These are phyloP conservation scores for Numenius arquata DNA, from an alignment of 2,113 vertebrate genomes.

Conservation along the genomic window DNA sequence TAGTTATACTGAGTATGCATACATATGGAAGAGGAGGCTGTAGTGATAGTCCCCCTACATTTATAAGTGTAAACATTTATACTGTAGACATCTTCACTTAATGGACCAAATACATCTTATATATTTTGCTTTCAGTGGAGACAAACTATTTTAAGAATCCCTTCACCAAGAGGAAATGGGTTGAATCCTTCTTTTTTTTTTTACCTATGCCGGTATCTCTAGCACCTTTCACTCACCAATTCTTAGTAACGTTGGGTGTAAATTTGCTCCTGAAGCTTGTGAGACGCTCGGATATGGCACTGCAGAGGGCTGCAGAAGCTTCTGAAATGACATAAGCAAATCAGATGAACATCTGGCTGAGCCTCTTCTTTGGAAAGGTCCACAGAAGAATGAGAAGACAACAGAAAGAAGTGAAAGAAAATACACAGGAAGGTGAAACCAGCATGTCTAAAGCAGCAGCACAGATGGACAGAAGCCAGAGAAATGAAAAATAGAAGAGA, in stretches of 20 bases:
- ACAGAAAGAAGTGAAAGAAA: neutral
- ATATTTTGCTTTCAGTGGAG: neutral
- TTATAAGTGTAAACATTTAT: slow-evolving; percentile 43
- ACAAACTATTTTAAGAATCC: neutral
- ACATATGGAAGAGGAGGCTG: slow-evolving; percentile 34
- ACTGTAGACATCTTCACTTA: neutral
- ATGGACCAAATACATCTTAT: neutral
- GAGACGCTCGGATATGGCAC: neutral
- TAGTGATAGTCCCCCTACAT: slow-evolving; percentile 13
- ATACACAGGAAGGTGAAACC: neutral
- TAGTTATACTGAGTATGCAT: neutral
- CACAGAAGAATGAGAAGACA: neutral
- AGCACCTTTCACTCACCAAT: neutral
- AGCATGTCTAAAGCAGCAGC: neutral
- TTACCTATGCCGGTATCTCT: neutral
- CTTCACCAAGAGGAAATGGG: neutral
- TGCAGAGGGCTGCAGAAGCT: neutral
- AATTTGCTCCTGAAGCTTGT: neutral
- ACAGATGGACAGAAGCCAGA: neutral
- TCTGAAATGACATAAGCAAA: neutral
- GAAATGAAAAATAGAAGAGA: neutral
- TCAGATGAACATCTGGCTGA: neutral
- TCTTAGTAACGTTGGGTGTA: neutral
- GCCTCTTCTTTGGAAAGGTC: neutral
- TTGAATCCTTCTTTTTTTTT: neutral